A percentile compares a stretch with the other conserved stretches of the same genome.
These are phyloP conservation scores for Bombus polaris DNA, from an alignment of 1,140 invertebrate species.

Conservation along the genomic window DNA sequence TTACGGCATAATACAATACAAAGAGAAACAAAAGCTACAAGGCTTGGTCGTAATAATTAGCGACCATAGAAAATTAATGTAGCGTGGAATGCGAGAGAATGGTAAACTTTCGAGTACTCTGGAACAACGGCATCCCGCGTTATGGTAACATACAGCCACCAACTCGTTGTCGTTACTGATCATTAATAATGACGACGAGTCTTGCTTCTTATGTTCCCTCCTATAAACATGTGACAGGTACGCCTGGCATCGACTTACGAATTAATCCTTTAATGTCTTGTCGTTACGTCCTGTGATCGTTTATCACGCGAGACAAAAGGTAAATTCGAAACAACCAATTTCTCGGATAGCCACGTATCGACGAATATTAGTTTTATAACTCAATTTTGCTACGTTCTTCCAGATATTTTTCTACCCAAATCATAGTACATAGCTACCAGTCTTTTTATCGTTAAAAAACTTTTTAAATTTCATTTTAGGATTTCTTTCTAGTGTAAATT, in stretches of 20 bases:
- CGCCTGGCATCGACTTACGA: constrained; percentile 58
- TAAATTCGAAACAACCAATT: constrained; percentile 33
- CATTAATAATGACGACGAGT: constrained; percentile 63
- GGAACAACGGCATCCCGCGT: constrained; percentile 42
- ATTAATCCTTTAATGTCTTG: constrained; percentile 62
- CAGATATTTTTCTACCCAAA: too few species aligned
- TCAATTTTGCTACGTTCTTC: too few species aligned
- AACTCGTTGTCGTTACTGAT: constrained; percentile 54
- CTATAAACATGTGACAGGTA: constrained; percentile 60
- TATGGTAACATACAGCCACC: constrained; percentile 11
- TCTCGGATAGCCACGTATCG: not conserved
- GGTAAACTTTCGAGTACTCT: constrained; percentile 60
- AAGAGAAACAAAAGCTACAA: constrained; percentile 57
- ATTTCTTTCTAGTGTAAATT: too few species aligned
- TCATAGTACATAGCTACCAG: too few species aligned
- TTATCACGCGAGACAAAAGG: constrained; percentile 51
- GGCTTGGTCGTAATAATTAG: constrained; percentile 63
- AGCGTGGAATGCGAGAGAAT: constrained; percentile 61
- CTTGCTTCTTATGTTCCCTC: constrained; percentile 54
- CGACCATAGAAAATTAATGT: constrained; percentile 67
- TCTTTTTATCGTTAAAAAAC: too few species aligned
- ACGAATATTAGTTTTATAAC: not conserved
- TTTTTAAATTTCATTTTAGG: too few species aligned
- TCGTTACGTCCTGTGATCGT: constrained; percentile 29
- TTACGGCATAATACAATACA: constrained; percentile 46